Evolutionary conservation across 2,797 vertebrate genomes (phyloP), one percentile per base, ranked within the genome.

Genomic region (Okamejei kenojei): DNA sequence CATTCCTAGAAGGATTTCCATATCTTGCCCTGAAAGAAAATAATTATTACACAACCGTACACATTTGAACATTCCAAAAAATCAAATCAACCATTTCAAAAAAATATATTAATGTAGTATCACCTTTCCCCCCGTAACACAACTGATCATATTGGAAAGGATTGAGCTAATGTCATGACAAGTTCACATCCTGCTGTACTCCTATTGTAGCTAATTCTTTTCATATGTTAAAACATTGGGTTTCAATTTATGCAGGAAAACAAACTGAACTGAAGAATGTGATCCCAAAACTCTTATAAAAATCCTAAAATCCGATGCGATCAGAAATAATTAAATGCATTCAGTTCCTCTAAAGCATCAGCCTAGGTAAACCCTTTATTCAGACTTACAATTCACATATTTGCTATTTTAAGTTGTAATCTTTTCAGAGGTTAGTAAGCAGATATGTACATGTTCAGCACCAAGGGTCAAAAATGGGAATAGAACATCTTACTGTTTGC

Each of bases 191-290:
- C n/a, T 68, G 61, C 84, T 88, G 84, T 65, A 68, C n/a, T 86
- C 26, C 58, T 35, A 35, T 32, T 68, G 84, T 65, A 88, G 65
- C 26, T 68, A 84, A 68, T 88, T 65, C n/a, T 88, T 88, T 68
- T 35, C 61, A 68, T 21, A 35, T 88, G 84, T 35, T 88, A 68
- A 32, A 65, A 29, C 61, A 65, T 21, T 88, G 63, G 7, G 61
- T 88, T 88, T 88, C 84, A 88, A 68, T 88, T 88, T 68, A 32
- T 63, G 2, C 63, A 35, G 63, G 65, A 88, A 88, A 88, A 88
- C 61, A 88, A 88, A 88, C 84, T 65, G 84, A 88, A 88, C 32
- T 88, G n/a, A 68, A 88, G 63, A 35, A 88, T 88, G 63, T 88
- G n/a, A 88, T 68, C 61, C 84, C 84, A 68, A 68, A 88, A 68